These are phyloP conservation scores for Hydractinia symbiolongicarpus DNA, from an alignment of 30 jellyfish, hydroid and myxozoan species.

Conservation along the genomic window DNA sequence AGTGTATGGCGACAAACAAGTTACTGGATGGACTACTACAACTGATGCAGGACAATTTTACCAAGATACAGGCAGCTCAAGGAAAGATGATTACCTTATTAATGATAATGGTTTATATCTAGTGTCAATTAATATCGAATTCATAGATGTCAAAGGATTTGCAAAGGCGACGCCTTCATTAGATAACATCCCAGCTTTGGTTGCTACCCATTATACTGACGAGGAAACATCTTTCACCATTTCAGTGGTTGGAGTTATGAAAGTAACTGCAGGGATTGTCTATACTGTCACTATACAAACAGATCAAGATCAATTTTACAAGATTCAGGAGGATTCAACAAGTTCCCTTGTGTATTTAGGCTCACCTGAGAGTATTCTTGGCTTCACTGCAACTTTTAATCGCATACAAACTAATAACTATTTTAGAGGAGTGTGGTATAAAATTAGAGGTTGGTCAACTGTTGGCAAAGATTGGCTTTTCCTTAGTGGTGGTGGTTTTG, in stretches of 20 bases:
- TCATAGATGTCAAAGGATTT: conserved; percentile 47
- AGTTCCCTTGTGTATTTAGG: conserved; percentile 59
- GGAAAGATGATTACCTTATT: conserved; percentile 19
- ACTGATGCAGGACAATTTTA: conserved; percentile 54
- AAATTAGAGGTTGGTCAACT: conserved; percentile 63
- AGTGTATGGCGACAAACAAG: conserved; percentile 62
- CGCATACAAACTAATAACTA: conserved; percentile 14
- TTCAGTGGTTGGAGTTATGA: conserved; percentile 68
- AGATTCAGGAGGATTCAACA: conserved; percentile 45
- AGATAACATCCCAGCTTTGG: conserved; percentile 54
- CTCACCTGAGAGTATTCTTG: conserved; percentile 23
- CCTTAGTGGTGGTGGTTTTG: conserved; percentile 55
- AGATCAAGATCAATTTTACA: conserved; percentile 48
- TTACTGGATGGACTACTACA: conserved; percentile 48
- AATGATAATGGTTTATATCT: conserved; percentile 51
- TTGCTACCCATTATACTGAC: conserved; percentile 22
- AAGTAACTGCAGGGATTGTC: conserved; percentile 36
- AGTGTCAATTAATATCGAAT: conserved; percentile 49
- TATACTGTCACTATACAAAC: conserved; percentile 70
- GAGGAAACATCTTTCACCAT: conserved; percentile 31
- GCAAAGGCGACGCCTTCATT: conserved; percentile 46
- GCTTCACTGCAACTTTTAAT: conserved; percentile 69
- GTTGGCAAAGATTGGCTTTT: conserved; percentile 76
- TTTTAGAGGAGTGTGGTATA: conserved; percentile 6
- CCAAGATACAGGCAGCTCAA: conserved; percentile 13